Conservation (phyloP, 2,797 vertebrate genomes). For the Myotis vivesi region DNA sequence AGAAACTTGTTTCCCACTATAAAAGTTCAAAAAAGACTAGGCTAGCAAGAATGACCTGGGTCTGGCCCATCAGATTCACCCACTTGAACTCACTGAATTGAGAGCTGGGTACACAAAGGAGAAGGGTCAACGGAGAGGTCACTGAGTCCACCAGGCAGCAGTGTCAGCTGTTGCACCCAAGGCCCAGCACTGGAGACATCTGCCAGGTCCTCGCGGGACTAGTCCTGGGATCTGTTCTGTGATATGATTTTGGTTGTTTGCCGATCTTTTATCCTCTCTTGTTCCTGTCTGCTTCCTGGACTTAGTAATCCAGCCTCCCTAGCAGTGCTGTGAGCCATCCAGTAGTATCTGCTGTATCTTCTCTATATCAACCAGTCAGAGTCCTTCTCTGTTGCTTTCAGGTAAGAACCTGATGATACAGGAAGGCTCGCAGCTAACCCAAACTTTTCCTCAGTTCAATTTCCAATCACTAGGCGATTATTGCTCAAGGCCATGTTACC, state of each 20-base stretch:
- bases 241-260: neutral
- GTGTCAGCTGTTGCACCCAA: too few species aligned
- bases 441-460: neutral
- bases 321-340: neutral
- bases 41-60: neutral
- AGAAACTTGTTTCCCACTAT: neutral
- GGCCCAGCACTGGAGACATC: too few species aligned
- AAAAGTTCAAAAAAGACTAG: neutral
- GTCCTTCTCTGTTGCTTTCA: neutral
- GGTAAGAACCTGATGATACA: neutral
- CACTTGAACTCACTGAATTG: neutral
- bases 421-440: neutral
- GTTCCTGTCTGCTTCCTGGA: neutral
- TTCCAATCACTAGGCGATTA: neutral
- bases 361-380: neutral
- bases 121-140: neutral
- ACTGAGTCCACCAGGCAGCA: neutral
- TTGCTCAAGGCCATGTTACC: neutral
- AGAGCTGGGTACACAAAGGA: neutral
- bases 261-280: neutral
- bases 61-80: neutral
- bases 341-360: neutral
- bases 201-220: too few species aligned
- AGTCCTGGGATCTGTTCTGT: neutral
- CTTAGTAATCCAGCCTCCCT: neutral